A percentile compares a stretch with the other conserved stretches of the same genome.
Conservation (phyloP, 2,797 vertebrate species). For the Fratercula arctica region DNA sequence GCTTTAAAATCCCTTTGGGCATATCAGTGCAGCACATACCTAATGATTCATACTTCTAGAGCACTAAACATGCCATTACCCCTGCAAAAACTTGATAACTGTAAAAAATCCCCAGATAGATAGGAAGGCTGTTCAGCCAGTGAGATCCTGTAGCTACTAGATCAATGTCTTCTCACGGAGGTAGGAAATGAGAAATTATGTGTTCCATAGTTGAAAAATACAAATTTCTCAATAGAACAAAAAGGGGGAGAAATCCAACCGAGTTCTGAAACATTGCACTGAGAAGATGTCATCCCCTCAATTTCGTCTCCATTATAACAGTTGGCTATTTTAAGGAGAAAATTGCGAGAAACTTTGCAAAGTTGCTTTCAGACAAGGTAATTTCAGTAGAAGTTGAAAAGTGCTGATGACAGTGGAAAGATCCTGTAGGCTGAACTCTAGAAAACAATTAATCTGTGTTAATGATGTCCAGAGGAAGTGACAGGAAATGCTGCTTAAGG, state of each 20-base stretch:
- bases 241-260: background rate
- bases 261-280: background rate
- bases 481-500: conserved; percentile 8
- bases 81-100: conserved; percentile 3
- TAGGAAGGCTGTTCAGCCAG: background rate
- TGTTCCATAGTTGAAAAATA: background rate
- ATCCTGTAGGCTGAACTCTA: background rate
- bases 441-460: conserved; percentile 16
- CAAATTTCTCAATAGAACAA: background rate
- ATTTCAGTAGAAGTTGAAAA: conserved; percentile 36
- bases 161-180: background rate
- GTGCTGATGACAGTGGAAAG: conserved; percentile 20
- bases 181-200: background rate
- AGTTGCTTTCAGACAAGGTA: background rate
- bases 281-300: background rate
- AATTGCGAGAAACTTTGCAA: background rate
- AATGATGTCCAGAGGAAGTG: conserved; percentile 10
- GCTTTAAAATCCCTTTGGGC: conserved; percentile 9
- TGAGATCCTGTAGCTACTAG: background rate
- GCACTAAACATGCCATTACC: background rate
- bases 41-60: background rate
- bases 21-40: background rate
- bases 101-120: background rate
- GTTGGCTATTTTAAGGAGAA: background rate
- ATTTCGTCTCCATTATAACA: background rate